Conservation (phyloP, 1,140 invertebrate genomes). For the Medauroidea extradentata region DNA sequence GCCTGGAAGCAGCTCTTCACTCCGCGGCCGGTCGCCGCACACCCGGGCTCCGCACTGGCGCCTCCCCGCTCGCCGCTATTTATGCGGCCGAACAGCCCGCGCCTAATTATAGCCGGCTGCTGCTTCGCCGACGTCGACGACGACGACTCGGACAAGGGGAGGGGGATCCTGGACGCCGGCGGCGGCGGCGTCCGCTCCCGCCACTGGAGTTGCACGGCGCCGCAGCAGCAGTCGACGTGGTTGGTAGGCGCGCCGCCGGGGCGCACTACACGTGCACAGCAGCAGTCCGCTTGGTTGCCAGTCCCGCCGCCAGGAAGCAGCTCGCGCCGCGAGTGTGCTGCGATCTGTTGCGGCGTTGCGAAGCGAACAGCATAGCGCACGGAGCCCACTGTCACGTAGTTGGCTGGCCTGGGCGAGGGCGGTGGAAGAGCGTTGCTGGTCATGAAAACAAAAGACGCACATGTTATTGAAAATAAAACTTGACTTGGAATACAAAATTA, state of each 20-base stretch:
- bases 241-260: conserved; percentile 33
- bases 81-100: conserved; percentile 43
- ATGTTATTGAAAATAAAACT: too few relatives aligned
- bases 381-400: conserved; percentile 53
- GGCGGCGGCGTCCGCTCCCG: conserved; percentile 13
- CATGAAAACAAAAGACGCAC: too few relatives aligned
- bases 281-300: neutral
- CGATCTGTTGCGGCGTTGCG: conserved; percentile 24
- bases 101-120: conserved; percentile 38
- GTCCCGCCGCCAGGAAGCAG: neutral
- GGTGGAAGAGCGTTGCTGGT: too few relatives aligned
- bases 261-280: conserved; percentile 22
- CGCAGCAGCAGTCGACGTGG: conserved; percentile 19
- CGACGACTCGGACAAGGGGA: conserved; percentile 23
- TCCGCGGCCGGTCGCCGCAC: conserved; percentile 42
- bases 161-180: conserved; percentile 33
- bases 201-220: conserved; percentile 12
- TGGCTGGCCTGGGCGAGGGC: conserved; percentile 5
- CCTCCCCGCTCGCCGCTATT: conserved; percentile 35
- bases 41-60: conserved; percentile 47
- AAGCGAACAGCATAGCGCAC: conserved; percentile 54
- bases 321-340: neutral
- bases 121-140: conserved; percentile 6
- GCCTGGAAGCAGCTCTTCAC: conserved; percentile 18
- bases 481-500: too few relatives aligned